phyloP scores from a whole-genome alignment of 2,113 vertebrate genomes.

The Dicentrarchus labrax region DNA sequence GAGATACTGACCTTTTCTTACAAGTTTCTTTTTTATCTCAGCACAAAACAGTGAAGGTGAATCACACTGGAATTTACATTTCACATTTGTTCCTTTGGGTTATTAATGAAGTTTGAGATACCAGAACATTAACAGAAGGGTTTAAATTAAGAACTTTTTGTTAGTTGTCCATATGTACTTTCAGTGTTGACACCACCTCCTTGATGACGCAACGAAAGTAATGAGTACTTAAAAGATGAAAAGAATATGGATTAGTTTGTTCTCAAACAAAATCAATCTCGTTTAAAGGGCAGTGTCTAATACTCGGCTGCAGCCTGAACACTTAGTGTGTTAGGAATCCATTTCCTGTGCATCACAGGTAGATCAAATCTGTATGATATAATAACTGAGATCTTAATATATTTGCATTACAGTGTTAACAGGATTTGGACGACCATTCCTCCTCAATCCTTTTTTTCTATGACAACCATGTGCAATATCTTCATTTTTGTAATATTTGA shows the following conservation, averaged over 20 bases:
- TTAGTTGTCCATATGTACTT: background rate
- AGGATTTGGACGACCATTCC: background rate
- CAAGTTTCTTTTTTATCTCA: slow-evolving; percentile 42
- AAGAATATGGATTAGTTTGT: slow-evolving; percentile 11
- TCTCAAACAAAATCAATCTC: slow-evolving; percentile 14
- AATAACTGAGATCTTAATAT: slow-evolving; percentile 7
- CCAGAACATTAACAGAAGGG: background rate
- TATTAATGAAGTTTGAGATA: slow-evolving; percentile 58
- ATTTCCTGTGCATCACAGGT: slow-evolving; percentile 6
- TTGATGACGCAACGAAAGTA: background rate
- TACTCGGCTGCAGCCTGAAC: slow-evolving; percentile 2
- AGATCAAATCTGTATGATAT: slow-evolving; percentile 2
- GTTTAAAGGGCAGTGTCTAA: slow-evolving; percentile 16
- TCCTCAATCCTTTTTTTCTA: background rate
- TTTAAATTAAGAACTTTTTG: slow-evolving; percentile 1
- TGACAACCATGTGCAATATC: slow-evolving; percentile 9
- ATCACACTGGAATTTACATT: slow-evolving; percentile 67
- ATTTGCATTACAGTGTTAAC: background rate
- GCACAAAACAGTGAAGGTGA: slow-evolving; percentile 38
- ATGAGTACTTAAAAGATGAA: slow-evolving; percentile 7
- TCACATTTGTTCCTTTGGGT: slow-evolving; percentile 63
- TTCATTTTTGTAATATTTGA: slow-evolving; percentile 44
- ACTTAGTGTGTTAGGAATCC: background rate
- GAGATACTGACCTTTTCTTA: slow-evolving; percentile 73
- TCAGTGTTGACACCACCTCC: background rate